Evolutionary conservation across 2,113 vertebrate genomes (phyloP), one percentile per base, ranked within the genome.

Genomic region (Psephotus haematonotus): DNA sequence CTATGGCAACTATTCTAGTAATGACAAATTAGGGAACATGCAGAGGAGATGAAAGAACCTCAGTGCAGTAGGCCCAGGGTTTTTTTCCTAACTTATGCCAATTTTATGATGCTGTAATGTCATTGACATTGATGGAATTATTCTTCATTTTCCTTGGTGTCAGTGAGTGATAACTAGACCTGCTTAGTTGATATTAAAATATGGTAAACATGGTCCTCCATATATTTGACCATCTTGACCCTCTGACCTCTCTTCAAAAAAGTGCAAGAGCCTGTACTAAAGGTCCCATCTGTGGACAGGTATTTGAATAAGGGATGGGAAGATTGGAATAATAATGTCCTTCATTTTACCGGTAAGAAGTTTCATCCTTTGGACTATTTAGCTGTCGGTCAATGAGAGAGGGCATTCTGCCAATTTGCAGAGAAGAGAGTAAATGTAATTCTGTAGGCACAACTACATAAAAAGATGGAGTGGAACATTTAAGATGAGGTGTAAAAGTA

Each of bases 11-110:
- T 97, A 93, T 97, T 97, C 97, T 81, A 83, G 92, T 97, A 96
- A 98, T 97, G 97, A 98, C 92, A 97, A 97, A 96, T 97, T 97
- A 96, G 93, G 81, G 92, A 98, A 91, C 88, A 96, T 79, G 75
- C 86, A 96, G 76, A 97, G 97, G 96, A 97, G 95, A 96, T 94
- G 95, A 97, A 97, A 97, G 95, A 96, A 93, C 57, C 91, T 98
- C 92, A 72, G 59, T 70, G 86, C 50, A 84, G 69, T 84, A 88
- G 86, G 82, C 90, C 93, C 59, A 91, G 79, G 79, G 50, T 95
- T 85, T 86, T 89, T 89, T 81, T 35, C 70, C 78, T 64, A 90
- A 92, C 46, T 96, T 92, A 74, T 72, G 65, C 72, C 90, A 89
- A 43, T 94, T 97, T 97, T 95, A 91, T 94, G 70, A 43, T 79